phyloP scores from a whole-genome alignment of 2,888 invertebrate genomes.

The Ditylenchus weischeri region DNA sequence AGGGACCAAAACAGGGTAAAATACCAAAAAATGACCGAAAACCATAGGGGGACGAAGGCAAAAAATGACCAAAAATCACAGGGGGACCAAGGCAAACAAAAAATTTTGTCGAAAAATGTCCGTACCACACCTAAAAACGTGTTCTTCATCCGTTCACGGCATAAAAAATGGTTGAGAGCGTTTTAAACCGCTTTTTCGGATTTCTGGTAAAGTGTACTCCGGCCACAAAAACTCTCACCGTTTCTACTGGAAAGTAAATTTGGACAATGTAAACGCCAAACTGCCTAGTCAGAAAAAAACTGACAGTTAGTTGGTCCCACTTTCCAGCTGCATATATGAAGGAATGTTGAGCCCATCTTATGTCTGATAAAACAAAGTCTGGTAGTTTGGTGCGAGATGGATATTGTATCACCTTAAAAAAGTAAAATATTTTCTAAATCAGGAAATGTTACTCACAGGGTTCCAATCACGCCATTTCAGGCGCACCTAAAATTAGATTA shows the following conservation, averaged over 20 bases:
- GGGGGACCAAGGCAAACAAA: too few species aligned
- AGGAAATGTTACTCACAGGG: conserved; percentile 26
- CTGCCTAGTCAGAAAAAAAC: conserved; percentile 52
- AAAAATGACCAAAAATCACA: too few species aligned
- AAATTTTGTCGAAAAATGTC: too few species aligned
- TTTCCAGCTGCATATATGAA: conserved; percentile 39
- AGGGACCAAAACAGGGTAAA: too few species aligned
- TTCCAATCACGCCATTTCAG: conserved; percentile 40
- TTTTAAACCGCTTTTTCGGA: too few species aligned
- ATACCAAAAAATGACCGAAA: too few species aligned
- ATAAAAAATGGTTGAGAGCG: too few species aligned
- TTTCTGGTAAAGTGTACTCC: too few species aligned
- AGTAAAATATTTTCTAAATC: background rate
- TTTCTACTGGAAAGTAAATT: conserved; percentile 36
- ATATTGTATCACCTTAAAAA: conserved; percentile 33
- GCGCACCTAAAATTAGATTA: conserved; percentile 18
- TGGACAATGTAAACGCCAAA: conserved; percentile 53
- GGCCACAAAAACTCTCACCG: conserved; percentile 10
- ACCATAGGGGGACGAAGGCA: too few species aligned
- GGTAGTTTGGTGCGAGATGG: conserved; percentile 39
- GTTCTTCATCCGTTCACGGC: too few species aligned
- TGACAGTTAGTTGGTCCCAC: conserved; percentile 38
- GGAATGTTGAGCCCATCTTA: conserved; percentile 36
- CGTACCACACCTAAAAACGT: too few species aligned
- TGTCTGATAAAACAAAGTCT: conserved; percentile 38